Evolutionary conservation across 2,888 invertebrate species (phyloP), one percentile per base, ranked within the genome.

Genomic region (Apamea anceps): DNA sequence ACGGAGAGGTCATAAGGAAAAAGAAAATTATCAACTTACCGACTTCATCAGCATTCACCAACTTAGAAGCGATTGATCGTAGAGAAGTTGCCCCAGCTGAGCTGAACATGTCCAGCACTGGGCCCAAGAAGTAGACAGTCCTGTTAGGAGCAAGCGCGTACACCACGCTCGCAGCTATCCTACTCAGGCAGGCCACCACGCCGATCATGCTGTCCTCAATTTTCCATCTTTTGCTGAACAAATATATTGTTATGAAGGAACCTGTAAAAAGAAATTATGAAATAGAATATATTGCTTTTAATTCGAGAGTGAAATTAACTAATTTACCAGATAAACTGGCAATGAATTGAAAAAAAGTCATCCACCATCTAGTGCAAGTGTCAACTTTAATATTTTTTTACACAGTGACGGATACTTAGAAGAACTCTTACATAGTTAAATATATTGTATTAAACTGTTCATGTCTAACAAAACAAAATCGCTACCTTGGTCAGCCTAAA

Each of bases 11-110:
- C 12, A 5, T 60, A n/a, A 60, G 12, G 13, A n/a, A n/a, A 60
- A 70, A 10, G 15, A 18, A 77, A 77, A 32, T 25, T 5, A 15
- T n/a, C 8, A 12, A 93, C 96, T 95, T 89, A 96, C 97, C 97
- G 88, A 97, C 94, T 96, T 97, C 97, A 91, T 97, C 97, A 10
- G 94, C 92, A 73, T 96, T 94, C 51, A 97, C 97, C 75, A 97
- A 92, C 90, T 97, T 97, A 1, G 97, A 97, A 28, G 97, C 97
- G 66, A 97, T 97, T 0, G 97, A 97, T 83, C 97, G 94, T 84
- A 97, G 93, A 0, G 97, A 97, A 2, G 97, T 97, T 4, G 97
- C 97, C 0, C 97, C 97, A 1, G 97, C 97, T 0, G 97, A 97
- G 84, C 97, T 97, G 88, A 97, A 97, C 94, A 97, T 95, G 77